These are phyloP conservation scores for Tamias sibiricus DNA, from an alignment of 2,113 vertebrate species.

Conservation along the genomic window DNA sequence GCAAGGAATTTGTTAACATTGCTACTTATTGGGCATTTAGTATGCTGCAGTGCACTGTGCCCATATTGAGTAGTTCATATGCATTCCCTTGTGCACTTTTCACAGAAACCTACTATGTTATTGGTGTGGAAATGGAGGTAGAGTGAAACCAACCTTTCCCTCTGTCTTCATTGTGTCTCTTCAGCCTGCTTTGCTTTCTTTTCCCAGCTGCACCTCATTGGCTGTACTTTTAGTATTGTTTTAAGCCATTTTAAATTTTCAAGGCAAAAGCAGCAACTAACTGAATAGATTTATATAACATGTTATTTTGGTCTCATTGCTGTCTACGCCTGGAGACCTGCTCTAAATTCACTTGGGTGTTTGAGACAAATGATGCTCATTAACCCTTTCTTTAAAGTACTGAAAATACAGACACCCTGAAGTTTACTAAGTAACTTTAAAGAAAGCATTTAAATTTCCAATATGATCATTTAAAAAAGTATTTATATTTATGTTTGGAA, in stretches of 20 bases:
- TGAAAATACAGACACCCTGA: background rate
- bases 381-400: conserved; percentile 20
- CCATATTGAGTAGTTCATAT: background rate
- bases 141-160: background rate
- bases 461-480: background rate
- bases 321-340: background rate
- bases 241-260: conserved; percentile 11
- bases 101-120: background rate
- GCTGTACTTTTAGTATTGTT: background rate
- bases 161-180: background rate
- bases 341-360: conserved; percentile 16
- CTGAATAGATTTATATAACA: conserved; percentile 22
- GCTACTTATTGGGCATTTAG: background rate
- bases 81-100: background rate
- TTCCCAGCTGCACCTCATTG: background rate
- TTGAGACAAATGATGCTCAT: conserved; percentile 28
- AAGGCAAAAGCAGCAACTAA: conserved; percentile 36
- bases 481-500: conserved; percentile 41
- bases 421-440: conserved; percentile 33
- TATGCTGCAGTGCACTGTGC: background rate
- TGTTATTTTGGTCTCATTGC: conserved; percentile 45
- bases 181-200: background rate
- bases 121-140: background rate
- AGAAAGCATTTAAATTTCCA: background rate
- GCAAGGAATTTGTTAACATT: background rate